Conservation (phyloP, 2,888 invertebrate genomes). For the Steinernema hermaphroditum region DNA sequence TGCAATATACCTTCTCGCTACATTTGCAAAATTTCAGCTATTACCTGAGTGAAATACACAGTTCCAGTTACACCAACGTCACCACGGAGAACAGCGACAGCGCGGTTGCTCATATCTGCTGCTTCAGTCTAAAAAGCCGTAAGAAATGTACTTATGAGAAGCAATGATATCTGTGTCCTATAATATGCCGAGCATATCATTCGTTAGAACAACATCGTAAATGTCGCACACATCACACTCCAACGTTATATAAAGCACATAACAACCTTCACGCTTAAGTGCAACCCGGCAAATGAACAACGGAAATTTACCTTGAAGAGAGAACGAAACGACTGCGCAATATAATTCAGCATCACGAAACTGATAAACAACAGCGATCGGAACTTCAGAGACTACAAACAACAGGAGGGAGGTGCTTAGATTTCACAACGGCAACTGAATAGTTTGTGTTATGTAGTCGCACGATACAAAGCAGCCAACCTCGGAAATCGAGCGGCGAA, state of each 20-base stretch:
- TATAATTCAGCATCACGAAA: constrained; percentile 17
- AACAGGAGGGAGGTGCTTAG: constrained; percentile 8
- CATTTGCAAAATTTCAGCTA: too few relatives aligned
- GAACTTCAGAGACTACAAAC: background rate
- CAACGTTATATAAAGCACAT: background rate
- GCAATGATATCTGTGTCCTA: too few relatives aligned
- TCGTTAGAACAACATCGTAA: too few relatives aligned
- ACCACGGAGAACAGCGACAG: constrained; percentile 58
- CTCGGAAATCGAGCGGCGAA: background rate
- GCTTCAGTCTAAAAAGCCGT: background rate
- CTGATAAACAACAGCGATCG: background rate
- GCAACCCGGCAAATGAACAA: too few relatives aligned
- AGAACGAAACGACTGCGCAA: constrained; percentile 5
- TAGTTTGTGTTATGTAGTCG: background rate
- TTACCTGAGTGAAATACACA: constrained; percentile 59
- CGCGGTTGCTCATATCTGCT: constrained; percentile 39
- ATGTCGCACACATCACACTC: background rate
- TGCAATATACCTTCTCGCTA: constrained; percentile 42
- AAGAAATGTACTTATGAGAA: too few relatives aligned
- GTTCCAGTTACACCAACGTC: constrained; percentile 54
- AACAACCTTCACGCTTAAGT: too few relatives aligned
- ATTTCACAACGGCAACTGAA: background rate
- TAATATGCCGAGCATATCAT: too few relatives aligned
- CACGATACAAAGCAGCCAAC: background rate
- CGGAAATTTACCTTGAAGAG: constrained; percentile 24